Evolutionary conservation across 2,888 invertebrate species (phyloP).

Genomic region (Chrysolina americana): DNA sequence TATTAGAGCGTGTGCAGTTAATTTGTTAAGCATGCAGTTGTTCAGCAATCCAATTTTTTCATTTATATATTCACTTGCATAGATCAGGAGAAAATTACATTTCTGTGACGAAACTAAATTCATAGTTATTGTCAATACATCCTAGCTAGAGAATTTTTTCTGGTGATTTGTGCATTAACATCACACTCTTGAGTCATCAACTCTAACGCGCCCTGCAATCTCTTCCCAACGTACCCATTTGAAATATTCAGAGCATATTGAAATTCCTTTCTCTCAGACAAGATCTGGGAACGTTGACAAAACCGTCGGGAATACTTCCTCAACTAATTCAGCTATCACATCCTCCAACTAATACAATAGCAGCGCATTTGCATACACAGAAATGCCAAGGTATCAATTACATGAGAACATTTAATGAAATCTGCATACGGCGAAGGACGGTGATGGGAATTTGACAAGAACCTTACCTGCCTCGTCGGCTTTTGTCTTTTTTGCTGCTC

Average conservation of each 20-base stretch:
- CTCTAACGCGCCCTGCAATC: not conserved
- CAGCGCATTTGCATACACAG: constrained; percentile 39
- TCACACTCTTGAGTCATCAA: too few species aligned
- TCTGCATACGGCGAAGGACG: constrained; percentile 48
- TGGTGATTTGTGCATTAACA: too few species aligned
- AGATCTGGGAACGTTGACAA: constrained; percentile 1
- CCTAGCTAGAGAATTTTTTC: too few species aligned
- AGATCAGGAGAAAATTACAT: too few species aligned
- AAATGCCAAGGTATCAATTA: constrained; percentile 53
- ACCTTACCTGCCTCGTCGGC: constrained; percentile 40
- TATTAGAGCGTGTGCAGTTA: too few species aligned
- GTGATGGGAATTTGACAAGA: constrained; percentile 51
- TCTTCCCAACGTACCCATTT: not conserved
- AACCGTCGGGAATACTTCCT: not conserved
- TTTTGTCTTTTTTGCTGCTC: constrained; percentile 49
- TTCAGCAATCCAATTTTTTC: too few species aligned
- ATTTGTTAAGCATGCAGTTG: too few species aligned
- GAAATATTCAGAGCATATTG: not conserved
- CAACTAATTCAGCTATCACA: constrained; percentile 3
- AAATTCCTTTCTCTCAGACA: not conserved
- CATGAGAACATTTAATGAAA: constrained; percentile 50
- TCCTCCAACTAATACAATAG: constrained; percentile 41
- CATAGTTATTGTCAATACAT: too few species aligned
- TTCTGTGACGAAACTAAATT: too few species aligned
- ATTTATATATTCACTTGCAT: too few species aligned